Evolutionary conservation across 2,113 vertebrate genomes (phyloP).

Genomic region (Aix galericulata): DNA sequence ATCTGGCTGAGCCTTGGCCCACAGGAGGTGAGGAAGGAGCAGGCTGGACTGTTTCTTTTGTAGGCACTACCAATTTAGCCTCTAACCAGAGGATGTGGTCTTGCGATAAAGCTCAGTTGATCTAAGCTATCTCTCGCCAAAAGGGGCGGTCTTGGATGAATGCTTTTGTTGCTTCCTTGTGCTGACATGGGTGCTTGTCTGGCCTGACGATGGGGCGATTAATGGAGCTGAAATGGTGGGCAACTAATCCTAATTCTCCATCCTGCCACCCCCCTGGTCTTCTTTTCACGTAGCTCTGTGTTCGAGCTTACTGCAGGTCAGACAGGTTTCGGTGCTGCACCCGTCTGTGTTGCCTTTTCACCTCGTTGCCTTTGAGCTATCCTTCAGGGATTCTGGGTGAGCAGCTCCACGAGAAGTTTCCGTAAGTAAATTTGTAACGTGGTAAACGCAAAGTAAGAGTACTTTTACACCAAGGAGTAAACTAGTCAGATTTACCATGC

Average conservation of each 20-base stretch:
- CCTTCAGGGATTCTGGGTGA: not conserved
- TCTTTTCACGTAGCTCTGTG: not conserved
- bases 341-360: not conserved
- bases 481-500: not conserved
- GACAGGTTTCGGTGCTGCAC: not conserved
- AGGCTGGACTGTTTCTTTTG: not conserved
- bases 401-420: not conserved
- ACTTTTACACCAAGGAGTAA: not conserved
- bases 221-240: not conserved
- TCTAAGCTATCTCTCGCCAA: not conserved
- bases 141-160: not conserved
- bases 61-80: not conserved
- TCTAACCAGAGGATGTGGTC: constrained; percentile 32
- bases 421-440: not conserved
- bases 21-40: not conserved
- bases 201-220: not conserved
- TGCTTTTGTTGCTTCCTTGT: not conserved
- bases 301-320: not conserved
- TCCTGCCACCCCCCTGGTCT: not conserved
- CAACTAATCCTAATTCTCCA: not conserved
- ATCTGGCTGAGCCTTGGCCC: not conserved
- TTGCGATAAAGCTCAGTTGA: not conserved
- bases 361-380: not conserved
- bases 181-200: not conserved
- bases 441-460: not conserved